These are phyloP conservation scores for Diplolepis rosae DNA, from an alignment of 2,888 invertebrate genomes.

Conservation along the genomic window DNA sequence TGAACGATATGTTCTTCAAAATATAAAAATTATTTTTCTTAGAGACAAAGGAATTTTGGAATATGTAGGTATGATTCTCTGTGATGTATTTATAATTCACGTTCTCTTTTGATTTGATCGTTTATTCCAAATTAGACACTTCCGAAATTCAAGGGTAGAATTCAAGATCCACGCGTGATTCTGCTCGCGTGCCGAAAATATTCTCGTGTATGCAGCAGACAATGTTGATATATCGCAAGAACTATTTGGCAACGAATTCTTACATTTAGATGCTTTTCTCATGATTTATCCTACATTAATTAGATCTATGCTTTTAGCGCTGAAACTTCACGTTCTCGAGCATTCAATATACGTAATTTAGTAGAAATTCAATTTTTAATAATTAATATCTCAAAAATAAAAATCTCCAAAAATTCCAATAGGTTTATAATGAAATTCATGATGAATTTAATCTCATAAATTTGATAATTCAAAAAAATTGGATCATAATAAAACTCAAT, in stretches of 20 bases:
- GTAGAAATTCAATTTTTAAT: not conserved
- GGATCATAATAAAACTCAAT: not conserved
- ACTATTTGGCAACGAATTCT: not conserved
- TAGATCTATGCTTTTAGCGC: not conserved
- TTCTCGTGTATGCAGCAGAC: not conserved
- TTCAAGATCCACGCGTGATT: slow-evolving; percentile 49
- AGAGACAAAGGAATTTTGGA: not conserved
- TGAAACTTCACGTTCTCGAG: not conserved
- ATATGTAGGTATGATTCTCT: not conserved
- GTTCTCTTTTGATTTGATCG: not conserved
- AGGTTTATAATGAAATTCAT: too few relatives aligned
- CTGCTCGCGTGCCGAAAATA: not conserved
- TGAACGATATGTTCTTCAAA: too few relatives aligned
- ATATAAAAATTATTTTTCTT: too few relatives aligned
- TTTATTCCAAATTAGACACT: not conserved
- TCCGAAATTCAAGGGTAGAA: slow-evolving; percentile 50
- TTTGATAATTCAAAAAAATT: too few relatives aligned
- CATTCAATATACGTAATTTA: not conserved
- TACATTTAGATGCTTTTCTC: too few relatives aligned
- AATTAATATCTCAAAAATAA: not conserved
- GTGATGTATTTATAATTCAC: not conserved
- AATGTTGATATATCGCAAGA: not conserved
- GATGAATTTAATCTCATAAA: too few relatives aligned
- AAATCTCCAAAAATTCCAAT: too few relatives aligned
- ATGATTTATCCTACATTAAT: not conserved